Base-by-base conservation (phyloP, 2,888 invertebrate genomes). In the Hemaris fuciformis region DNA sequence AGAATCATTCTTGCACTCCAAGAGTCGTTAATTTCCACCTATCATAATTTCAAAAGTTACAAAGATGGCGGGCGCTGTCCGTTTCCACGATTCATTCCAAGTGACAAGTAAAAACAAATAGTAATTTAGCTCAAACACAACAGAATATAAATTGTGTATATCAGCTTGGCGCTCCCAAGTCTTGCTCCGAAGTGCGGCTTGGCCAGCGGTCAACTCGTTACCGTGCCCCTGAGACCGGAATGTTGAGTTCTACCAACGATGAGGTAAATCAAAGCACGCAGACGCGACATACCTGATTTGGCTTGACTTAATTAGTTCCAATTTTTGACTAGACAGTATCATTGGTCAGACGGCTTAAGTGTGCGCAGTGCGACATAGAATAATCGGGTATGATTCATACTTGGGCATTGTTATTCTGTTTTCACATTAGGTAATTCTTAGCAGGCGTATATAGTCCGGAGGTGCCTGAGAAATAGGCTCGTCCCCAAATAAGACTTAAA, bases 191-290 rank as follows among this genome's bases (percentile, higher is more conserved):
- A 59, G 61, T 46, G 69, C 57, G 69, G 71, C 64, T 71, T 69
- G 71, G 71, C 68, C 62, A 60, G 57, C 64, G 71, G 71, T 71
- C 71, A 71, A 68, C 71, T 71, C 69, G 69, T 71, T 71, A 71
- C 66, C 66, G 69, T 62, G 13, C 64, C 63, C 56, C 60, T 31
- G 66, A 59, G 68, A 66, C 61, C 38, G 61, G 61, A 58, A 61
- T 41, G 61, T 41, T 41, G 60, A 60, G 48, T 23, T 53, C 38
- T 41, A 42, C 42, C n/a, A 10, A 27, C 7, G 22, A 2, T 23
- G 34, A 23, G 45, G 25, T 22, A 27, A 5, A 31, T 18, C 23
- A 3, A 34, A 34, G 38, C 18, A 22, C 15, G 15, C 5, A 61
- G 61, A 61, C n/a, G 25, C 4, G 45, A 57, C 38, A n/a, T n/a